Evolutionary conservation across 2,113 vertebrate species (phyloP), one percentile per base, ranked within the genome.

Genomic region (Perognathus longimembris): DNA sequence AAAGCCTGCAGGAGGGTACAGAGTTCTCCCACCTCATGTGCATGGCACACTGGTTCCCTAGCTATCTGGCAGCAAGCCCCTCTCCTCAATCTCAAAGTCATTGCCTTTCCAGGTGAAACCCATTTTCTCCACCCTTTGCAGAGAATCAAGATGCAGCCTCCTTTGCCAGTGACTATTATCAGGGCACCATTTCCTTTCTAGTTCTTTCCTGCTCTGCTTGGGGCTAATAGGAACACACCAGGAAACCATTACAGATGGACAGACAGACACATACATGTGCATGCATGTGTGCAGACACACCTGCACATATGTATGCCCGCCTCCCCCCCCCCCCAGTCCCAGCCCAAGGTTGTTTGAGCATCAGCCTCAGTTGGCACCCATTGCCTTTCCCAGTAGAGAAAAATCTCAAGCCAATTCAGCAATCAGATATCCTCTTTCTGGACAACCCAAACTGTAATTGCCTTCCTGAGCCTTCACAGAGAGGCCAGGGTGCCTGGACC

Each of bases 321-420:
- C n/a, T n/a, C 9, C 38, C 10, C 9, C 36, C 34, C 4, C 12
- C 12, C 80, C 28, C 88, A 86, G n/a, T 8, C 78, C 50, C 4
- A 90, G 82, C n/a, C 34, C 34, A 67, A 70, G 6, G 10, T 0
- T 92, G 38, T 86, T 74, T 40, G 22, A 73, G 15, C 91, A 88
- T 85, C 79, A 85, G 54, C 57, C 86, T 92, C 42, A 42, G 26
- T 81, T 79, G 54, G 63, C 79, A 36, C 28, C 64, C 30, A 61
- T 54, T 34, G 24, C 63, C 86, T 91, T 88, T 93, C 90, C 91
- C 69, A 77, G 93, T 95, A 95, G 70, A 64, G 77, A 85, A 92
- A 71, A 40, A n/a, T 40, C 87, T 83, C 57, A 22, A 91, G 30
- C 1, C 40, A 74, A 88, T 95, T 95, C 86, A 69, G 89, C 42